These are phyloP conservation scores for Megaceryle torquata DNA, from an alignment of 2,113 vertebrate species.

Conservation along the genomic window DNA sequence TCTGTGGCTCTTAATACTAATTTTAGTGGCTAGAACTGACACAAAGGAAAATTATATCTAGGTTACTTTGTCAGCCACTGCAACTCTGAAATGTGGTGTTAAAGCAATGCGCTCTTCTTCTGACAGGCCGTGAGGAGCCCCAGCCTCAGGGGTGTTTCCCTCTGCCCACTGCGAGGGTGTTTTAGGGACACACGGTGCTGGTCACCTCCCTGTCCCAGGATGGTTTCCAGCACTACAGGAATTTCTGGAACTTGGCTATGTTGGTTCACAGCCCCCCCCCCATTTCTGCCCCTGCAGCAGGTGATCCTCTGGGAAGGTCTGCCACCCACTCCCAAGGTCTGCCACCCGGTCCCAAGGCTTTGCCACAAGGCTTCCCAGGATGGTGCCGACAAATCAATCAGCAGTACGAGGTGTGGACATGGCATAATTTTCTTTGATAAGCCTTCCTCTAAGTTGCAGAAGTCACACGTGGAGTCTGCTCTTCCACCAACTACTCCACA, in stretches of 20 bases:
- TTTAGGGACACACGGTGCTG: fast-evolving
- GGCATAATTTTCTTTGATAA: not conserved
- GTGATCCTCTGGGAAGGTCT: not conserved
- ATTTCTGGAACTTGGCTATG: not conserved
- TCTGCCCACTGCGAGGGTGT: fast-evolving
- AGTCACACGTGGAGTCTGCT: fast-evolving
- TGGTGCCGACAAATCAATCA: not conserved
- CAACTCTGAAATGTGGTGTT: not conserved
- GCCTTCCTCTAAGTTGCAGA: not conserved
- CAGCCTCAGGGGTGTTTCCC: not conserved
- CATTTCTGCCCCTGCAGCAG: not conserved
- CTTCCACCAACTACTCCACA: not conserved
- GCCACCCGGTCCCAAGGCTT: not conserved
- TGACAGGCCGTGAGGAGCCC: fast-evolving
- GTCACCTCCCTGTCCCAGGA: not conserved
- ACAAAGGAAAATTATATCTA: constrained; percentile 65
- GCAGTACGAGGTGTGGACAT: fast-evolving
- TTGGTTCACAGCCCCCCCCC: too few species aligned
- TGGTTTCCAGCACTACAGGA: not conserved
- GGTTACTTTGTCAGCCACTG: constrained; percentile 63
- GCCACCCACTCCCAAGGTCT: not conserved
- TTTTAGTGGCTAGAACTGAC: constrained; percentile 71
- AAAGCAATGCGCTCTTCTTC: not conserved
- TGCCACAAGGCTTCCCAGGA: not conserved
- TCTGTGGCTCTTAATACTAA: constrained; percentile 73